Evolutionary conservation across 1,140 invertebrate species (phyloP), one percentile per base, ranked within the genome.

Genomic region (Wiebesia pumilae): DNA sequence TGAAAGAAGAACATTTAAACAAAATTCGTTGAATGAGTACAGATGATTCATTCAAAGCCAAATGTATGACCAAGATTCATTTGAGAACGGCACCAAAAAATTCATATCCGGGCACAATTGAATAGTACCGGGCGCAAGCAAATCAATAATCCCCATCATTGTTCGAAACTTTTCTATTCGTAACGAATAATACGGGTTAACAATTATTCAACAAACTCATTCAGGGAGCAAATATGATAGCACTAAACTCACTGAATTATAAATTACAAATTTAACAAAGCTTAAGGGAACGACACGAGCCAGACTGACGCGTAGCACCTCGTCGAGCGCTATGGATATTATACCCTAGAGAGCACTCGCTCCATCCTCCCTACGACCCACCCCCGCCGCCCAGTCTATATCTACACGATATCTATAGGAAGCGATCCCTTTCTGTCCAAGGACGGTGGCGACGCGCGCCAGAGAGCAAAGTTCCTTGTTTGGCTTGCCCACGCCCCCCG

Each of bases 201-300:
- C 58, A 78, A 84, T 62, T 77, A 77, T 84, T 84, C 71, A 77
- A 62, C 83, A 65, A 84, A 84, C 73, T 78, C 47, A 84, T 84
- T 40, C 30, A 33, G 24, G 35, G n/a, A 65, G 75, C 69, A 84
- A 75, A 77, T 78, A 62, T 24, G 30, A 83, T 83, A 38, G 73
- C 43, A 35, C 78, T 38, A 69, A 80, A 79, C 43, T 80, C 77
- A 27, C 65, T 75, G 62, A 86, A 81, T 86, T 75, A 81, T 86
- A 86, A 85, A 85, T 81, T 80, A 51, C 84, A 81, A 86, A 86
- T 85, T 85, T 85, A 80, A 85, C 84, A 69, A 80, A 85, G 84
- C 84, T 85, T 54, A 33, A 81, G 67, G 33, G 40, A 38, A 14
- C 30, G 78, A 35, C 47, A 24, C 33, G 67, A 58, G 14, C 27